A percentile compares a stretch with the other conserved stretches of the same genome.
These are phyloP conservation scores for Ectropis grisescens DNA, from an alignment of 1,140 invertebrate genomes.

Conservation along the genomic window DNA sequence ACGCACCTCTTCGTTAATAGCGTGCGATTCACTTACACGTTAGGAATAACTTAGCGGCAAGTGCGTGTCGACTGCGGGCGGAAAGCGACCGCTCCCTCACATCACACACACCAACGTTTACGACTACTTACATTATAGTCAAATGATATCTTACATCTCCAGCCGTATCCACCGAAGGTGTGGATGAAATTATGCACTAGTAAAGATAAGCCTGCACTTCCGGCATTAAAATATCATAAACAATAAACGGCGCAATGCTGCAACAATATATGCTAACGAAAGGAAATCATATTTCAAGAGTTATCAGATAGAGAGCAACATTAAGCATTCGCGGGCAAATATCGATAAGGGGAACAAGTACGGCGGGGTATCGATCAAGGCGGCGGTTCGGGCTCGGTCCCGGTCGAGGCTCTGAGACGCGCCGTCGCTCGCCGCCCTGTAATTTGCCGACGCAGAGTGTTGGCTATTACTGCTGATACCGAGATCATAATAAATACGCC, in stretches of 20 bases:
- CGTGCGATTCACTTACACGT: slow-evolving; percentile 31
- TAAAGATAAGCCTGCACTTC: slow-evolving; percentile 6
- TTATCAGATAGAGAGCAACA: slow-evolving; percentile 25
- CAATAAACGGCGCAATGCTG: too few relatives aligned
- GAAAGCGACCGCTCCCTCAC: not conserved
- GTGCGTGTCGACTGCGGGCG: slow-evolving; percentile 14
- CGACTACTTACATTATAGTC: too few relatives aligned
- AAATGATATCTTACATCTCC: too few relatives aligned
- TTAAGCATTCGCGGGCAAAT: slow-evolving; percentile 20
- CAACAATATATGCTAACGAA: slow-evolving; percentile 3
- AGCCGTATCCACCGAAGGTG: too few relatives aligned
- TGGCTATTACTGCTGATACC: slow-evolving; percentile 65
- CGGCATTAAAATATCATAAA: slow-evolving; percentile 6
- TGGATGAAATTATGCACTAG: too few relatives aligned
- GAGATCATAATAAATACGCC: slow-evolving; percentile 68
- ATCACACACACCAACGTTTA: too few relatives aligned
- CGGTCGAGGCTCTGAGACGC: slow-evolving; percentile 39
- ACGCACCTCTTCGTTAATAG: slow-evolving; percentile 40
- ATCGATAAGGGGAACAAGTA: slow-evolving; percentile 23
- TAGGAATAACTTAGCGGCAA: slow-evolving; percentile 31
- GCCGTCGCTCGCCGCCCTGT: slow-evolving; percentile 67
- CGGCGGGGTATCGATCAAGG: slow-evolving; percentile 37
- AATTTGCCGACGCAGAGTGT: slow-evolving; percentile 63
- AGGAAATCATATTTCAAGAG: slow-evolving; percentile 26
- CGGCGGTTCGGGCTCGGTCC: slow-evolving; percentile 19